Conservation (phyloP, 2,888 invertebrate genomes). For the Frankliniella fusca region DNA sequence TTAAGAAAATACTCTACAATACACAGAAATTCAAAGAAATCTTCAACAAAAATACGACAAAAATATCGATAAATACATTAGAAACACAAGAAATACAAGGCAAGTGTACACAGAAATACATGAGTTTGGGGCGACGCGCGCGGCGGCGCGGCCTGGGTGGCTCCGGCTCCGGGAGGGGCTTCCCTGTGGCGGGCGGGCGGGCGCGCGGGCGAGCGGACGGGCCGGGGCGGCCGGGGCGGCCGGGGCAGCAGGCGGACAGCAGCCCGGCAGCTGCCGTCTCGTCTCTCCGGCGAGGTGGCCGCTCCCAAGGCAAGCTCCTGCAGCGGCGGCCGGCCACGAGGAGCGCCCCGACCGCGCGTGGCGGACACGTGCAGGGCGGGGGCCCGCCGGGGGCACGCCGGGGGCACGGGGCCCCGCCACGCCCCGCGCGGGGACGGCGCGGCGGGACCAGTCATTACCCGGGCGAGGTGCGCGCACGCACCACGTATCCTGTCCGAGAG, state of each 20-base stretch:
- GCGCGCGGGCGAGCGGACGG: not conserved
- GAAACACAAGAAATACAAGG: too few relatives aligned
- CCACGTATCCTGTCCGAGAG: not conserved
- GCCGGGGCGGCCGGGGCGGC: too few relatives aligned
- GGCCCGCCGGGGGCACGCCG: conserved; percentile 8
- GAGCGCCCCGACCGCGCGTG: not conserved
- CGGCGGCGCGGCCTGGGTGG: not conserved
- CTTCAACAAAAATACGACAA: too few relatives aligned
- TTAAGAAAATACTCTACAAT: too few relatives aligned
- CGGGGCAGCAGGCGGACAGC: not conserved
- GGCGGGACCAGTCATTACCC: too few relatives aligned
- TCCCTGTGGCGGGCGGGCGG: not conserved
- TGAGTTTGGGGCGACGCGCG: too few relatives aligned
- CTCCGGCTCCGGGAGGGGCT: not conserved
- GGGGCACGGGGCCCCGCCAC: not conserved
- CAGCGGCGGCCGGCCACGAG: not conserved
- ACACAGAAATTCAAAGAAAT: too few relatives aligned
- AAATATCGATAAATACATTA: too few relatives aligned
- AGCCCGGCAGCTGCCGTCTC: not conserved
- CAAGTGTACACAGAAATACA: too few relatives aligned
- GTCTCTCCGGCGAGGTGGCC: not conserved
- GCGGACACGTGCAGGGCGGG: conserved; percentile 18
- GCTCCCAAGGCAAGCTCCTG: conserved; percentile 6
- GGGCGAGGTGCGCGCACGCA: not conserved
- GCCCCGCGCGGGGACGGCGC: not conserved